Base-by-base conservation (phyloP, 2,888 invertebrate species). In the Caprella mutica region DNA sequence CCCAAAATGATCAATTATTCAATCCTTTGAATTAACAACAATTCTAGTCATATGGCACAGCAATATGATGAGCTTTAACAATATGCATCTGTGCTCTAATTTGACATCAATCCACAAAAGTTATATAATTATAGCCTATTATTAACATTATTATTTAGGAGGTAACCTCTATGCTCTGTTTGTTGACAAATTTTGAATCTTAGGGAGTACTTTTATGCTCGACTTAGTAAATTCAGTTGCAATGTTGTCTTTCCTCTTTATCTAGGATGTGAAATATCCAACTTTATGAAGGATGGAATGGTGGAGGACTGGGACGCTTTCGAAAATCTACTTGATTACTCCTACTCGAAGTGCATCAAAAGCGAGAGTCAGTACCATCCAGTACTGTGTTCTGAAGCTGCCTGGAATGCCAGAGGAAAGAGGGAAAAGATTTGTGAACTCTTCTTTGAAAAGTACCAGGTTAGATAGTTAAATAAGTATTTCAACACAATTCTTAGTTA, bases 251-350 rank as follows among this genome's bases (percentile, higher is more conserved):
- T 64, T 26, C 52, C 66, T 3, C 66, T 67, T 6, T 21, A 17
- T 66, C 81, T 85, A 12, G 78, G 78, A 65, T 80, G 91, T 86
- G 96, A 97, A 72, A 80, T 91, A 33, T 81, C 80, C 55, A 86
- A 85, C 4, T 97, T 91, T 71, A 88, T 98, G 83, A 96, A 96
- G 72, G 97, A 97, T 68, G 94, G 97, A 46, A 93, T 96, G 84
- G 86, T 99, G 44, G 97, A 98, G 69, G 94, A 98, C 73, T 98
- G 97, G 97, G 96, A 97, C 70, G 76, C 94, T 61, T 98, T 98
- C 75, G 98, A 98, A 74, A 89, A 92, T 74, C 86, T 96, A 48
- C 71, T 83, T 26, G 94, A 98, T 71, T 91, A 97, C 72, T 86
- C 91, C 0, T 97, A 97, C 71, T 82, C 85, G 40, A 89, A 90